phyloP scores from a whole-genome alignment of 2,797 vertebrate species.

The Schizopygopsis pylzovi region DNA sequence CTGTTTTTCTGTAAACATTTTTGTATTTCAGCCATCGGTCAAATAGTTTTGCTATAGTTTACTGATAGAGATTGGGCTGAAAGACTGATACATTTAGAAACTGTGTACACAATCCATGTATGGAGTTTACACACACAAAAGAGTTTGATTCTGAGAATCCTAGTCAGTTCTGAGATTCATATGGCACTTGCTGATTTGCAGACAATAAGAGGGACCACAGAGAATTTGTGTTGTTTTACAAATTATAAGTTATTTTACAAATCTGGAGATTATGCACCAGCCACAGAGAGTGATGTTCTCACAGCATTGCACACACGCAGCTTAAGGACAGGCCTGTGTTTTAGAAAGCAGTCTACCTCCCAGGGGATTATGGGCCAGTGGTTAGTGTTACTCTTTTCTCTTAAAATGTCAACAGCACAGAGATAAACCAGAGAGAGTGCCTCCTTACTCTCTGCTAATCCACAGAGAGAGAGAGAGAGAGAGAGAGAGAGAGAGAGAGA shows the following conservation, averaged over 20 bases:
- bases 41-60: not conserved
- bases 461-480: conserved; percentile 16
- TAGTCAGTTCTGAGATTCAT: not conserved
- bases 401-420: conserved; percentile 43
- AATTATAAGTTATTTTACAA: conserved; percentile 45
- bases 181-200: not conserved
- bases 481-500: conserved; percentile 1
- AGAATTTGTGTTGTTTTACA: conserved; percentile 29
- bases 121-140: not conserved
- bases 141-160: not conserved
- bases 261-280: conserved; percentile 30
- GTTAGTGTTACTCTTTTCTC: conserved; percentile 49
- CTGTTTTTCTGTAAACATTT: not conserved
- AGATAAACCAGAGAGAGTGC: conserved; percentile 45
- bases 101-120: not conserved
- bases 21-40: not conserved
- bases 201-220: conserved; percentile 21
- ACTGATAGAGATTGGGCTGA: not conserved
- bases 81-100: not conserved
- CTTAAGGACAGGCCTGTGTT: conserved; percentile 39
- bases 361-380: conserved; percentile 47
- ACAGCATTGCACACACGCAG: not conserved
- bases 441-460: conserved; percentile 31
- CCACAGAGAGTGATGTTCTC: conserved; percentile 24
- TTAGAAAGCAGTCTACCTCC: conserved; percentile 39